Evolutionary conservation across 2,888 invertebrate species (phyloP).

Genomic region (Mythimna albipuncta): DNA sequence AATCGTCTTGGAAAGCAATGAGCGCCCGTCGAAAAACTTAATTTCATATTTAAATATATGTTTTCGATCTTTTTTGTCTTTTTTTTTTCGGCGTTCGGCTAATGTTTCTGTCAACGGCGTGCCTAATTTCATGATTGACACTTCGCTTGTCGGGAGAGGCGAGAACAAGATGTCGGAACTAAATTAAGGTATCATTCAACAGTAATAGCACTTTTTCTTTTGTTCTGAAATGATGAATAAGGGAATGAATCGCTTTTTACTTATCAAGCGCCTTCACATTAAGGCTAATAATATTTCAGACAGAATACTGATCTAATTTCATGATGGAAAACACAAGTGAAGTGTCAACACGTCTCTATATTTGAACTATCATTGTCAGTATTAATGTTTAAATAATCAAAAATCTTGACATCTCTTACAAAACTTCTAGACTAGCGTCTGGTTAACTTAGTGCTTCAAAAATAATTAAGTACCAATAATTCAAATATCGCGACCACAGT

Average conservation of each 20-base stretch:
- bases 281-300: constrained; percentile 16
- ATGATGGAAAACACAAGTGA: constrained; percentile 35
- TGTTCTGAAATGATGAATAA: constrained; percentile 17
- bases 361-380: constrained; percentile 38
- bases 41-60: constrained; percentile 88
- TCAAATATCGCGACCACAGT: constrained; percentile 49
- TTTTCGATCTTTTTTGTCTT: constrained; percentile 75
- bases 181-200: constrained; percentile 50
- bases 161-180: constrained; percentile 41
- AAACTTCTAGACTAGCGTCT: constrained; percentile 66
- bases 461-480: constrained; percentile 62
- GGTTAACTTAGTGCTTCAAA: constrained; percentile 75
- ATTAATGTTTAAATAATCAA: constrained; percentile 31
- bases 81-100: constrained; percentile 63
- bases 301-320: constrained; percentile 2
- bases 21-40: constrained; percentile 87
- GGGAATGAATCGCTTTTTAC: constrained; percentile 29
- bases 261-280: constrained; percentile 23
- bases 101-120: constrained; percentile 67
- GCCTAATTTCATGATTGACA: constrained; percentile 66
- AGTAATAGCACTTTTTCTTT: constrained; percentile 46
- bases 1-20: constrained; percentile 85
- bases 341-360: constrained; percentile 44
- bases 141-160: constrained; percentile 54
- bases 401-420: constrained; percentile 31